Percentiles rank a stretch among this genome's conserved stretches.
Conservation (phyloP, 2,113 vertebrate species). For the Heterotilapia buettikoferi region DNA sequence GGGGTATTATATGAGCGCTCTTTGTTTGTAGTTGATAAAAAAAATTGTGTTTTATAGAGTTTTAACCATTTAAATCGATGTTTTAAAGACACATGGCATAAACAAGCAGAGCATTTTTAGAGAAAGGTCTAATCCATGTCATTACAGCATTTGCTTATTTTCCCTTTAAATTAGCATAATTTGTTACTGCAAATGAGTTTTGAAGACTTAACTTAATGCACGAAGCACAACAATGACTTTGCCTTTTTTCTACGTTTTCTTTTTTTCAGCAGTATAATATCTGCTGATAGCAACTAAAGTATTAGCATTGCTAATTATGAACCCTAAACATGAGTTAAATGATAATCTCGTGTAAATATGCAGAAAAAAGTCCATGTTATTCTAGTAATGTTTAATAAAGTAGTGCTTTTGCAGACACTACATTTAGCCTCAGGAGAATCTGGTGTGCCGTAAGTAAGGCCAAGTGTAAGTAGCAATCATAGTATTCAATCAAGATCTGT, state of each 20-base stretch:
- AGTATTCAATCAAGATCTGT: neutral
- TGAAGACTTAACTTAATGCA: neutral
- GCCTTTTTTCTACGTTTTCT: neutral
- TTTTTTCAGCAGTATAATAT: neutral
- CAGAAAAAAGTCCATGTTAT: neutral
- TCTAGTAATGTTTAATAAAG: neutral
- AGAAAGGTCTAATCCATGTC: neutral
- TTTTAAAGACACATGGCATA: neutral
- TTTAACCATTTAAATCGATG: neutral
- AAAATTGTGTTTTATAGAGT: neutral
- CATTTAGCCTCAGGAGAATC: neutral
- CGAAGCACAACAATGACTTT: neutral
- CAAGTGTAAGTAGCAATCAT: neutral
- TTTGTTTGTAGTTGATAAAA: neutral
- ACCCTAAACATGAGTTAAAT: neutral
- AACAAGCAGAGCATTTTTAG: neutral
- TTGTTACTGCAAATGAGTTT: neutral
- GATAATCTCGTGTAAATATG: neutral
- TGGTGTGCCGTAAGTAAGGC: neutral
- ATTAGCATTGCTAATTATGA: neutral
- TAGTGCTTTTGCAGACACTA: neutral
- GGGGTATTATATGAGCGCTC: neutral
- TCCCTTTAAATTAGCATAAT: neutral
- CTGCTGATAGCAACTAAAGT: neutral
- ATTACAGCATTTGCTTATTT: neutral